phyloP scores from a whole-genome alignment of 1,140 invertebrate genomes.

The Pogonomyrmex barbatus region DNA sequence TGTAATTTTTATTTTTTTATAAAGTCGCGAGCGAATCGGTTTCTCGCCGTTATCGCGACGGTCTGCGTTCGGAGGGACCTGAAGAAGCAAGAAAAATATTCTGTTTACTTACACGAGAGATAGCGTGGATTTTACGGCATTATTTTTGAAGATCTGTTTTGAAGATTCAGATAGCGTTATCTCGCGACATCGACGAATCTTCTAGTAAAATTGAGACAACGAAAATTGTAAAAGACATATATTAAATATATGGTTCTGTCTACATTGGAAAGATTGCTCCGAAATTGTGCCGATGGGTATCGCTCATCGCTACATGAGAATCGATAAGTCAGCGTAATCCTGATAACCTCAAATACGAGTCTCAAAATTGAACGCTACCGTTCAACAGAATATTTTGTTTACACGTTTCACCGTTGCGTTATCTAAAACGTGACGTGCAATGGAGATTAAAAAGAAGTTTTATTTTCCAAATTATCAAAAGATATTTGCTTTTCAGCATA shows the following conservation, averaged over 20 bases:
- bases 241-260: neutral
- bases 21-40: neutral
- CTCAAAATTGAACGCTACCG: neutral
- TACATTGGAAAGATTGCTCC: neutral
- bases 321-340: neutral
- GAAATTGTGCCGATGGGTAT: neutral
- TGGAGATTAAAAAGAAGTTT: neutral
- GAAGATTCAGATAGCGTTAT: neutral
- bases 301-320: neutral
- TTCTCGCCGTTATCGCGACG: no score
- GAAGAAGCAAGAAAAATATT: neutral
- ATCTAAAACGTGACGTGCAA: slow-evolving; percentile 1
- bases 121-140: neutral
- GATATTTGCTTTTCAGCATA: neutral
- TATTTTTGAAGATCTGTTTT: neutral
- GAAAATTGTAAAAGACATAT: neutral
- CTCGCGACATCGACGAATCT: neutral
- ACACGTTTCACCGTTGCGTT: neutral
- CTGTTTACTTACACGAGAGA: neutral
- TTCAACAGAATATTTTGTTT: neutral
- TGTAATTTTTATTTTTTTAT: neutral
- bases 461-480: neutral
- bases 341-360: no score
- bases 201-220: neutral
- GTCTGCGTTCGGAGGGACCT: neutral